These are phyloP conservation scores for Rhopalosiphum padi DNA, from an alignment of 1,140 invertebrate species.

Conservation along the genomic window DNA sequence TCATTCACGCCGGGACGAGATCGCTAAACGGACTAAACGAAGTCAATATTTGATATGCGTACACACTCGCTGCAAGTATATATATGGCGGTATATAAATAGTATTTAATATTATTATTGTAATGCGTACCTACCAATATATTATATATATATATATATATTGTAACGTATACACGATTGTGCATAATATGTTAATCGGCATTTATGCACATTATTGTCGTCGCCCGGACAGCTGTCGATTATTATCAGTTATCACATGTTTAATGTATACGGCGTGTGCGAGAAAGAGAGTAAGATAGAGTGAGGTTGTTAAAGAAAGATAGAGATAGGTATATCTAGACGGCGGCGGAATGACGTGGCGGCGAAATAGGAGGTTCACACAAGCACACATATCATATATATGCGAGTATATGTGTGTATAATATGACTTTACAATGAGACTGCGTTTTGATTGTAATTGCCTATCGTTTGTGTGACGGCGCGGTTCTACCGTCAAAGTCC, in stretches of 20 bases:
- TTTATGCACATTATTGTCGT: slow-evolving; percentile 49
- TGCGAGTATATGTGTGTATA: not conserved
- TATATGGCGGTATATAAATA: not conserved
- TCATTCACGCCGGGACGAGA: not conserved
- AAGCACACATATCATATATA: not conserved
- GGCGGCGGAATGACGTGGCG: not conserved
- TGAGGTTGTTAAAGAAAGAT: too few relatives aligned
- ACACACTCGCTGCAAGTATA: not conserved
- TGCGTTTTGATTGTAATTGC: slow-evolving; percentile 57
- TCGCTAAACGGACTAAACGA: not conserved
- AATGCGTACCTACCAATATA: not conserved
- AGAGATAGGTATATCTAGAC: not conserved
- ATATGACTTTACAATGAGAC: slow-evolving; percentile 54
- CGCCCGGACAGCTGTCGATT: slow-evolving; percentile 49
- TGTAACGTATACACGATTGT: not conserved
- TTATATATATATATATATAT: not conserved
- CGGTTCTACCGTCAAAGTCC: not conserved
- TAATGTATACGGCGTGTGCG: not conserved
- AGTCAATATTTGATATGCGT: not conserved
- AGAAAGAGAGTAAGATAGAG: too few relatives aligned
- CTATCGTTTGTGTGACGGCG: slow-evolving; percentile 31
- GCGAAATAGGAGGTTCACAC: not conserved
- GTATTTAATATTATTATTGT: not conserved
- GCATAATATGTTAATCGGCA: slow-evolving; percentile 55
- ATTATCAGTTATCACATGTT: slow-evolving; percentile 51